Conservation (phyloP, 2,888 invertebrate genomes). For the Zonitis immaculata region DNA sequence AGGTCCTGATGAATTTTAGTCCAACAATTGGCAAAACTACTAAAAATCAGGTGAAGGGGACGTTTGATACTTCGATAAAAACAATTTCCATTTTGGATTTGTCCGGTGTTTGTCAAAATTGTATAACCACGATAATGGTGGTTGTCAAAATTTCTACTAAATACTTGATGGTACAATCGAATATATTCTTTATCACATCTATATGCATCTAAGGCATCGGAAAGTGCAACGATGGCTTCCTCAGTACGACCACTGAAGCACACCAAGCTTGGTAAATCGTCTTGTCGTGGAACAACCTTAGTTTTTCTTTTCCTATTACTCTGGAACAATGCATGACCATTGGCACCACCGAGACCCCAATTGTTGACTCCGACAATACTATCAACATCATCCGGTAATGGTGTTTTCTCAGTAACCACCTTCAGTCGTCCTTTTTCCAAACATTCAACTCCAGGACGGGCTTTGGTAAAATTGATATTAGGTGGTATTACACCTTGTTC, state of each 20-base stretch:
- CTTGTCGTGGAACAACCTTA: slow-evolving; percentile 58
- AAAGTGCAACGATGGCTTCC: slow-evolving; percentile 50
- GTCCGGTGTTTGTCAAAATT: background rate
- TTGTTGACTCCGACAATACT: too few relatives aligned
- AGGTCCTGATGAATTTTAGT: slow-evolving; percentile 74
- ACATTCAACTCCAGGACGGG: slow-evolving; percentile 49
- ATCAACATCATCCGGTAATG: slow-evolving; percentile 56
- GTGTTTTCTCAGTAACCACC: slow-evolving; percentile 68
- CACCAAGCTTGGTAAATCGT: slow-evolving; percentile 68
- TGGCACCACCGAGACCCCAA: slow-evolving; percentile 92
- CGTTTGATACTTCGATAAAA: background rate
- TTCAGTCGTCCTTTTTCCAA: slow-evolving; percentile 59
- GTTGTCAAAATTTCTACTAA: slow-evolving; percentile 1
- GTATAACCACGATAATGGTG: slow-evolving; percentile 8
- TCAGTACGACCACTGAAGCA: slow-evolving; percentile 76
- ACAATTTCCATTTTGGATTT: background rate
- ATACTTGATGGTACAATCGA: slow-evolving; percentile 10
- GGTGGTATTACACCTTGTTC: slow-evolving; percentile 76
- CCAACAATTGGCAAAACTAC: slow-evolving; percentile 91
- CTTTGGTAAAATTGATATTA: slow-evolving; percentile 67
- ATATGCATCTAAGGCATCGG: slow-evolving; percentile 2
- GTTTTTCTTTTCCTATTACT: slow-evolving; percentile 57
- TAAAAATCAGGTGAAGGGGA: slow-evolving; percentile 60
- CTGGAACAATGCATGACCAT: slow-evolving; percentile 67
- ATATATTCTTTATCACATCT: slow-evolving; percentile 7